Conservation (phyloP, 2,888 invertebrate genomes). For the Drosophila cognata region DNA sequence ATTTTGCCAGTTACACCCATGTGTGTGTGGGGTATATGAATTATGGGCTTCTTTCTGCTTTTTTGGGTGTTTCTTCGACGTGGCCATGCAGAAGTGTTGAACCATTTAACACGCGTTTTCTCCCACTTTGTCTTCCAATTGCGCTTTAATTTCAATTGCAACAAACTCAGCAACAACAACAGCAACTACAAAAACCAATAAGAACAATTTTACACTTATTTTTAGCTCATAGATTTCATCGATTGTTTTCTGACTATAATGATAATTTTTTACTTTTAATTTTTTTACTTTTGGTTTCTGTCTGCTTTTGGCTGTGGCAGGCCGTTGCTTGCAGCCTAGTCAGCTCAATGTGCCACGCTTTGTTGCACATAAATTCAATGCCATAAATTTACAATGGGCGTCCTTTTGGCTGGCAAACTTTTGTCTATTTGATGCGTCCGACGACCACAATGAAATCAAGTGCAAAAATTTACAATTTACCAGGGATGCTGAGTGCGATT, state of each 20-base stretch:
- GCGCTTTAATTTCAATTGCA: conserved; percentile 26
- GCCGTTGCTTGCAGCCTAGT: neutral
- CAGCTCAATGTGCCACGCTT: conserved; percentile 59
- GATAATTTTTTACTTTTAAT: conserved; percentile 4
- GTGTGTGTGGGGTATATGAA: conserved; percentile 53
- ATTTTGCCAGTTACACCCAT: conserved; percentile 30
- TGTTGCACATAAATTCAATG: conserved; percentile 75
- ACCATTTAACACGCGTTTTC: conserved; percentile 76
- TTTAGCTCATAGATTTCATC: conserved; percentile 38
- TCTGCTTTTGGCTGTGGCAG: neutral
- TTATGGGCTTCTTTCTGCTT: conserved; percentile 62
- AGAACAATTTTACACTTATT: conserved; percentile 3
- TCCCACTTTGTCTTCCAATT: conserved; percentile 26
- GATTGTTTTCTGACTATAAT: conserved; percentile 42
- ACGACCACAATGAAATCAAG: conserved; percentile 61
- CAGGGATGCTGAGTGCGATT: conserved; percentile 13
- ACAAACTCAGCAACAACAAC: neutral
- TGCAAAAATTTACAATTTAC: conserved; percentile 51
- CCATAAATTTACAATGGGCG: conserved; percentile 77
- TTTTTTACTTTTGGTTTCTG: neutral
- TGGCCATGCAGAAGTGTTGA: conserved; percentile 80
- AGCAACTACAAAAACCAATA: neutral
- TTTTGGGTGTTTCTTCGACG: conserved; percentile 48
- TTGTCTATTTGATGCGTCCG: conserved; percentile 70
- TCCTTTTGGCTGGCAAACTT: conserved; percentile 68